phyloP scores from a whole-genome alignment of 2,797 vertebrate genomes.

The Lepilemur septentrionalis region DNA sequence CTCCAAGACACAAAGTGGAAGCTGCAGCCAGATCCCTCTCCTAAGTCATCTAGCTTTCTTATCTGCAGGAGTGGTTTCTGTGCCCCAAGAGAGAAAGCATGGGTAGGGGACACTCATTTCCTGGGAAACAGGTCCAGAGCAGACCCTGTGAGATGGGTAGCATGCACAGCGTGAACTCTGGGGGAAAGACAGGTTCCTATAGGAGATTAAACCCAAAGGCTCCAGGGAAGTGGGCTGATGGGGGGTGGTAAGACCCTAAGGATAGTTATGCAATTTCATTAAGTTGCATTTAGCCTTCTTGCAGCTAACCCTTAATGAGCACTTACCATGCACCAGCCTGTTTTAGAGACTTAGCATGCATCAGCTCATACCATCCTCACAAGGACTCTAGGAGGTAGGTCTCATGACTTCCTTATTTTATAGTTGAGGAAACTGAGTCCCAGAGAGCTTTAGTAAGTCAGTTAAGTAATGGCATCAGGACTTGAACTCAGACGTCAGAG shows the following conservation, averaged over 20 bases:
- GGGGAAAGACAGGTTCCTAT: neutral
- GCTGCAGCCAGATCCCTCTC: neutral
- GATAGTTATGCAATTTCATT: neutral
- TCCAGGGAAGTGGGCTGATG: neutral
- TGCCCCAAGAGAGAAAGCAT: neutral
- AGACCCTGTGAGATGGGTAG: rapidly evolving
- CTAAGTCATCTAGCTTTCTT: neutral
- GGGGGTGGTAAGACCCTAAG: neutral
- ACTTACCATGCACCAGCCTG: neutral
- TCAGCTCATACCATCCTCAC: neutral
- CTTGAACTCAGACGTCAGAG: neutral
- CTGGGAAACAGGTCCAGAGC: neutral
- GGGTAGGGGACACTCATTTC: neutral
- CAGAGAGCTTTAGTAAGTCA: neutral
- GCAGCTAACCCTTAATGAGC: neutral
- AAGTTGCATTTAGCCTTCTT: neutral
- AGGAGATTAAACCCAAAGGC: neutral
- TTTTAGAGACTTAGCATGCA: neutral
- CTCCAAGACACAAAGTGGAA: neutral
- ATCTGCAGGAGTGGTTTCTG: neutral
- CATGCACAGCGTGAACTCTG: neutral
- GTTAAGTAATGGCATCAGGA: neutral
- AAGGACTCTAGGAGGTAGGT: neutral
- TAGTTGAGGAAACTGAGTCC: neutral
- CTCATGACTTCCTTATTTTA: neutral